These are phyloP conservation scores for Macrobrachium rosenbergii DNA, from an alignment of 1,140 invertebrate species.

Conservation along the genomic window DNA sequence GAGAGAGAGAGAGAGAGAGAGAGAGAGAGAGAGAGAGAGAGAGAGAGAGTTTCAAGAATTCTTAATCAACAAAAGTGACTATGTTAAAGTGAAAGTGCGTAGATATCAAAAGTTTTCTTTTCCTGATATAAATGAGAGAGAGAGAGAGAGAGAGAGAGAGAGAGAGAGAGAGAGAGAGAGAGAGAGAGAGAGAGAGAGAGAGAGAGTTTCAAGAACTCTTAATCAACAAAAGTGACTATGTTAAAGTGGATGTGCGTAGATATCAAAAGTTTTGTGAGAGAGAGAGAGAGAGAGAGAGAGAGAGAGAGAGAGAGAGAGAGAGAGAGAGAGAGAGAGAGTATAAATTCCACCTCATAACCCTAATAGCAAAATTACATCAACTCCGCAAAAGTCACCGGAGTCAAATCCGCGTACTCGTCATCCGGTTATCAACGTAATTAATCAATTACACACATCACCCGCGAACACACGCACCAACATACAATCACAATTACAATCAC, in stretches of 20 bases:
- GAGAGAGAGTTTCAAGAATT: too few relatives aligned
- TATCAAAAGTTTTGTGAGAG: too few relatives aligned
- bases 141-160: background rate
- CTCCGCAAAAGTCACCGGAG: too few relatives aligned
- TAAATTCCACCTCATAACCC: too few relatives aligned
- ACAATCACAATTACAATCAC: background rate
- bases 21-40: background rate
- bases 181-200: background rate
- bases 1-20: background rate
- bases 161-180: conserved; percentile 5
- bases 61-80: background rate
- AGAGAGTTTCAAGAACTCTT: too few relatives aligned
- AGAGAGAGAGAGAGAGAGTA: background rate
- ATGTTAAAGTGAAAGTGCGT: too few relatives aligned
- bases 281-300: conserved; percentile 2
- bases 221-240: too few relatives aligned
- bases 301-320: background rate
- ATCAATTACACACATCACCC: conserved; percentile 5
- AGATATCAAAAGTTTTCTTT: too few relatives aligned
- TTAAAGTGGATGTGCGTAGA: too few relatives aligned
- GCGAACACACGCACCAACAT: conserved; percentile 15
- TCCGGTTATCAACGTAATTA: background rate
- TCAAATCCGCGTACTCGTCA: too few relatives aligned
- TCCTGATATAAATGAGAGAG: background rate
- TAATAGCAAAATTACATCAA: too few relatives aligned